Conservation (phyloP, 2,888 invertebrate genomes). For the Operophtera brumata region DNA sequence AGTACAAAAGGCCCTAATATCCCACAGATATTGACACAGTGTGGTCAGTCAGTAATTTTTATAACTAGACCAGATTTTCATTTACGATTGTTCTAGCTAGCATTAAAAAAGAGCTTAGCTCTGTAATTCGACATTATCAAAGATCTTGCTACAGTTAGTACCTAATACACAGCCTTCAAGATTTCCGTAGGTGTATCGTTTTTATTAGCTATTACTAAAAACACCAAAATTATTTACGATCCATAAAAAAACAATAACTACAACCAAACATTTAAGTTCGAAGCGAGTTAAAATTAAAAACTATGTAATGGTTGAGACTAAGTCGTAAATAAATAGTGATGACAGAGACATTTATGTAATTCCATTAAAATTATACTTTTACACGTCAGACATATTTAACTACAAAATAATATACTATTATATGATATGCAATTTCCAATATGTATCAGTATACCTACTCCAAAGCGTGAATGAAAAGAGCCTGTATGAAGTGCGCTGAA, state of each 20-base stretch:
- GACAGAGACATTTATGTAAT: conserved; percentile 22
- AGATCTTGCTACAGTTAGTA: not conserved
- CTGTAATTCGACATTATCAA: not conserved
- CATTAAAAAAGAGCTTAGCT: not conserved
- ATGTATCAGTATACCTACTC: too few species aligned
- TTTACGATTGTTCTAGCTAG: not conserved
- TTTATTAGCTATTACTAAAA: conserved; percentile 27
- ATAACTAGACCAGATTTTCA: not conserved
- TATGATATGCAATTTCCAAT: too few species aligned
- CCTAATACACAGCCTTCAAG: not conserved
- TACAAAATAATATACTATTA: too few species aligned
- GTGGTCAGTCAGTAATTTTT: too few species aligned
- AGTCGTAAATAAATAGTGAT: conserved; percentile 28
- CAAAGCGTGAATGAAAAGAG: too few species aligned
- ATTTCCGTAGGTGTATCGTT: conserved; percentile 2
- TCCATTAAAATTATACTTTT: not conserved
- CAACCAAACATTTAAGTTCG: conserved; percentile 19
- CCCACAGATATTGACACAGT: not conserved
- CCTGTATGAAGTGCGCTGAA: too few species aligned
- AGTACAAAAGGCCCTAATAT: not conserved
- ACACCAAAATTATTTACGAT: conserved; percentile 25
- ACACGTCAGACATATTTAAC: not conserved
- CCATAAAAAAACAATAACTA: conserved; percentile 25
- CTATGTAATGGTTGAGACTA: conserved; percentile 20
- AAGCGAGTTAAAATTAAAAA: conserved; percentile 23